Percentiles rank a stretch among this genome's conserved stretches.
Conservation (phyloP, 2,113 vertebrate species). For the Lophura nycthemera region DNA sequence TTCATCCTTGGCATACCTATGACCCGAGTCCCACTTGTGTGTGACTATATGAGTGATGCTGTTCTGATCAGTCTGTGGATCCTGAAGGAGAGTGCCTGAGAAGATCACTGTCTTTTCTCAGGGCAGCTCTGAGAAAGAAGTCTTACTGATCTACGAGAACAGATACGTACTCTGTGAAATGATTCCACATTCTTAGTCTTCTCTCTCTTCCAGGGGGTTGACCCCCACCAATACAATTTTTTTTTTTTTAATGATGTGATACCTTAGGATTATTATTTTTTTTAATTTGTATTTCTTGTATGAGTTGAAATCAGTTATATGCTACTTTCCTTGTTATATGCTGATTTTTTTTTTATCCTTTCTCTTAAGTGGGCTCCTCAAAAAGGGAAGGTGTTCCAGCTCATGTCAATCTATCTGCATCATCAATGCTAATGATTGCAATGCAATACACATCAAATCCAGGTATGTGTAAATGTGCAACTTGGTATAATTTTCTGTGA, state of each 20-base stretch:
- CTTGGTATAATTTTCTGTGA: neutral
- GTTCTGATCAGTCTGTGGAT: neutral
- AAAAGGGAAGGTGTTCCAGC: slow-evolving; percentile 94
- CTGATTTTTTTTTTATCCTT: slow-evolving; percentile 10
- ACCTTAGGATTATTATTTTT: neutral
- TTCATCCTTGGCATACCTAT: neutral
- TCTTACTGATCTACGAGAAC: neutral
- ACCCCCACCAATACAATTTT: neutral
- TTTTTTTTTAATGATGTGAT: neutral
- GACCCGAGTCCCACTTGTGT: neutral
- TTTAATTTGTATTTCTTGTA: neutral
- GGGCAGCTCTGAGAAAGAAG: neutral
- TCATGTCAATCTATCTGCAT: slow-evolving; percentile 96
- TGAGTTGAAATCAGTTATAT: neutral
- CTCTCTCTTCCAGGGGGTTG: neutral
- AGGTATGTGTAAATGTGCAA: slow-evolving; percentile 76
- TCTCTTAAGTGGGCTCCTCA: slow-evolving; percentile 91
- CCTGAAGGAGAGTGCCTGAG: neutral
- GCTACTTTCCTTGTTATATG: neutral
- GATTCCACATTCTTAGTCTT: neutral
- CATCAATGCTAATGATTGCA: slow-evolving; percentile 99
- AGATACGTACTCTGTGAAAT: accelerated
- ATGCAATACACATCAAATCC: slow-evolving; percentile 99
- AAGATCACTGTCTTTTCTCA: neutral
- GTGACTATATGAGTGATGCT: neutral